Evolutionary conservation across 2,797 vertebrate genomes (phyloP).

Genomic region (Arctocebus calabarensis): DNA sequence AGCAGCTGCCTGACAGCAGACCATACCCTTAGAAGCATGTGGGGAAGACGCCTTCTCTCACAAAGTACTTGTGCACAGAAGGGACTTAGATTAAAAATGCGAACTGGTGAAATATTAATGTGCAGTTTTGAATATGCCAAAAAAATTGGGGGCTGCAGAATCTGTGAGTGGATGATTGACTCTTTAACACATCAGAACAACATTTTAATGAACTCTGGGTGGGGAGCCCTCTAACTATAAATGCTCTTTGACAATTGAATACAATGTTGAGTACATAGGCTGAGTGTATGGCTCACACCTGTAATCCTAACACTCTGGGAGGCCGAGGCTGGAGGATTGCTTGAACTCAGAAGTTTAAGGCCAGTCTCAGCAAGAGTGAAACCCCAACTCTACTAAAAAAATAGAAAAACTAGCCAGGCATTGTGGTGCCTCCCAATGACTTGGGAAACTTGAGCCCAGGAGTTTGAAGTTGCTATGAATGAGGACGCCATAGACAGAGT

Average conservation of each 20-base stretch:
- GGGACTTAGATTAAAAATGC: background rate
- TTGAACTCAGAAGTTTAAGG: no score
- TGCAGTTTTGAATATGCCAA: background rate
- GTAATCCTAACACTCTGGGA: no score
- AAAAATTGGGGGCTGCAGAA: background rate
- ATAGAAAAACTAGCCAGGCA: no score
- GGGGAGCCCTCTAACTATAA: background rate
- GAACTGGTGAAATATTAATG: background rate
- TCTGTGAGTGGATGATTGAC: background rate
- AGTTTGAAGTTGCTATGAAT: no score
- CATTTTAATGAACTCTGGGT: background rate
- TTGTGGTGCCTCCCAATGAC: no score
- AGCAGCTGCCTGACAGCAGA: background rate
- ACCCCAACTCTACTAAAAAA: no score
- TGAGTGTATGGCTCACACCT: no score
- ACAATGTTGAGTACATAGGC: background rate
- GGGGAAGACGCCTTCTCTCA: no score
- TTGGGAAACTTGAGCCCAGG: no score
- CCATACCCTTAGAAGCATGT: background rate
- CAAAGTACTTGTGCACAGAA: background rate
- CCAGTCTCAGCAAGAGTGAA: no score
- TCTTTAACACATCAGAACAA: background rate
- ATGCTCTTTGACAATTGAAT: background rate
- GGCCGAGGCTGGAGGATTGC: no score
- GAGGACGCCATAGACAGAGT: no score